Evolutionary conservation across 2,797 vertebrate species (phyloP).

Genomic region (Sebastes reedi): DNA sequence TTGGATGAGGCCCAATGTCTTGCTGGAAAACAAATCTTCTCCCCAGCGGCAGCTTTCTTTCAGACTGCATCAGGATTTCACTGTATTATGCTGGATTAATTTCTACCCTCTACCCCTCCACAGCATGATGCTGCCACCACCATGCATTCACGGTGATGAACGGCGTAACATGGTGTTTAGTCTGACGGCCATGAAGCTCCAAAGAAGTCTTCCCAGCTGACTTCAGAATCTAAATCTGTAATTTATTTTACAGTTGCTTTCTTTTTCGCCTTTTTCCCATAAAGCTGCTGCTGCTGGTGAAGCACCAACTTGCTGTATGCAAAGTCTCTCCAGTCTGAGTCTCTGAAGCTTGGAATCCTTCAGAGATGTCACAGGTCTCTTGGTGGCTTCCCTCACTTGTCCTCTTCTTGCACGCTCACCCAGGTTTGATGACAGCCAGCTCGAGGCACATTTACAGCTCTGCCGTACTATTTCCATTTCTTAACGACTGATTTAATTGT

Average conservation of each 20-base stretch:
- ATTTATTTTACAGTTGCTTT: no score
- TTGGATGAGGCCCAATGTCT: not conserved
- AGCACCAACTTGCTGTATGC: not conserved
- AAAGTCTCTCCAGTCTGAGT: no score
- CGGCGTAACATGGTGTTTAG: not conserved
- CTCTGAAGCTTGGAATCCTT: no score
- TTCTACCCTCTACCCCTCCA: not conserved
- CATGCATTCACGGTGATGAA: not conserved
- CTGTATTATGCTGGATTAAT: not conserved
- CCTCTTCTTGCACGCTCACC: no score
- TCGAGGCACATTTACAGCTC: not conserved
- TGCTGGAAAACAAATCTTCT: not conserved
- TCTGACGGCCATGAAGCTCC: not conserved
- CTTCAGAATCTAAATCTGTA: not conserved
- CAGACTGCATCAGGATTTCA: not conserved
- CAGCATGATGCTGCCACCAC: not conserved
- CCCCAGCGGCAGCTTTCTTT: not conserved
- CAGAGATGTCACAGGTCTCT: not conserved
- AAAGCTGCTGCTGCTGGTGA: not conserved
- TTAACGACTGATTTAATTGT: no score
- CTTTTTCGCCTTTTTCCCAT: not conserved
- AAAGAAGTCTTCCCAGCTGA: not conserved
- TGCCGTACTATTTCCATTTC: not conserved
- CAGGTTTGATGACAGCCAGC: no score
- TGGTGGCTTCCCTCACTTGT: no score